phyloP scores from a whole-genome alignment of 2,797 vertebrate species.

The Lithobates sylvaticus region DNA sequence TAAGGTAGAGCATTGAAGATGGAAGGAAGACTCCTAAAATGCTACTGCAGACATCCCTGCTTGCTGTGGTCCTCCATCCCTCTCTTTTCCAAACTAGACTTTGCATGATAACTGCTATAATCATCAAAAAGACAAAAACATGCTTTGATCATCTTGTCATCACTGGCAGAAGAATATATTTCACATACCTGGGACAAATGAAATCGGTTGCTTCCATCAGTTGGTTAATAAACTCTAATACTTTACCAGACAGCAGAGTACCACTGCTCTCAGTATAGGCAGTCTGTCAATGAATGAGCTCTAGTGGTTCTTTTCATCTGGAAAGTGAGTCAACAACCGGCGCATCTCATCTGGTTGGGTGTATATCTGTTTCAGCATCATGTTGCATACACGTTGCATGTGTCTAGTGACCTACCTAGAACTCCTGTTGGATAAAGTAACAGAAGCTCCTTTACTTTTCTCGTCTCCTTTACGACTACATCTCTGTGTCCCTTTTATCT shows the following conservation, averaged over 20 bases:
- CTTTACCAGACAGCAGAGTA: conserved; percentile 26
- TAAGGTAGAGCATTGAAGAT: no score
- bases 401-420: conserved; percentile 46
- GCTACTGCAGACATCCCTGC: neutral
- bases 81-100: neutral
- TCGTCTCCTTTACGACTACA: neutral
- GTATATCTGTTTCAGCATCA: conserved; percentile 51
- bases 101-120: neutral
- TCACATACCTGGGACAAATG: conserved; percentile 19
- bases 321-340: conserved; percentile 44
- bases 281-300: conserved; percentile 43
- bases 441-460: neutral
- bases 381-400: conserved; percentile 18
- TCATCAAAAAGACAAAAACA: neutral
- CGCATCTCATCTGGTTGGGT: conserved; percentile 55
- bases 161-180: neutral
- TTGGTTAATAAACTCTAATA: neutral
- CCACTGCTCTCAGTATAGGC: conserved; percentile 20
- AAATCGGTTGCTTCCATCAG: neutral
- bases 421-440: neutral
- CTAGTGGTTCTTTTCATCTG: conserved; percentile 40
- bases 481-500: conserved; percentile 33
- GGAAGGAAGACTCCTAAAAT: neutral
- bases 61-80: neutral
- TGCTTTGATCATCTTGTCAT: neutral